Evolutionary conservation across 2,113 vertebrate species (phyloP).

Genomic region (Atrichornis clamosus): DNA sequence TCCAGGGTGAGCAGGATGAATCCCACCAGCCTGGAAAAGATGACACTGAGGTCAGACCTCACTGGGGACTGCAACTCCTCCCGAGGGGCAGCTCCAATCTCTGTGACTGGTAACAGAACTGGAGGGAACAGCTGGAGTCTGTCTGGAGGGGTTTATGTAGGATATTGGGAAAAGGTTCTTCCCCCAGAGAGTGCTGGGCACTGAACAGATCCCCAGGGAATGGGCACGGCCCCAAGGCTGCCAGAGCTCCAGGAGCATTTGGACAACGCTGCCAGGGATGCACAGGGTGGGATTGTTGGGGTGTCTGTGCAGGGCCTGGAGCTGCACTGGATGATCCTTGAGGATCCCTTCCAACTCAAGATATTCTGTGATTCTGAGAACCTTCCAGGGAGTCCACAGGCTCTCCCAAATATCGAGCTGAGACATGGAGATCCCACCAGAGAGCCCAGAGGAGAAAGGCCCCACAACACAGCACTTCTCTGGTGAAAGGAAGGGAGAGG

Average conservation of each 20-base stretch:
- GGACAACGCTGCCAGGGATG: fast-evolving
- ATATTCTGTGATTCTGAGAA: neutral
- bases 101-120: neutral
- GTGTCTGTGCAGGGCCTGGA: neutral
- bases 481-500: neutral
- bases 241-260: fast-evolving
- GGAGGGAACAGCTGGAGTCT: fast-evolving
- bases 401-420: neutral
- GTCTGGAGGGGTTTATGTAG: fast-evolving
- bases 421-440: fast-evolving
- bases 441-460: neutral
- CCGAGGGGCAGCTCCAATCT: neutral
- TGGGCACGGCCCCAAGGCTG: fast-evolving
- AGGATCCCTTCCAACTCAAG: neutral
- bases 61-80: neutral
- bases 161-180: neutral
- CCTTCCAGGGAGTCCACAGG: neutral
- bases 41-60: neutral
- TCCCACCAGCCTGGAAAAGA: neutral
- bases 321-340: neutral
- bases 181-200: neutral
- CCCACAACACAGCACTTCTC: neutral
- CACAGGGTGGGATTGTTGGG: neutral
- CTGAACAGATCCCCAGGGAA: neutral
- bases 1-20: neutral